phyloP scores from a whole-genome alignment of 2,113 vertebrate species.

The Megaptera novaeangliae region DNA sequence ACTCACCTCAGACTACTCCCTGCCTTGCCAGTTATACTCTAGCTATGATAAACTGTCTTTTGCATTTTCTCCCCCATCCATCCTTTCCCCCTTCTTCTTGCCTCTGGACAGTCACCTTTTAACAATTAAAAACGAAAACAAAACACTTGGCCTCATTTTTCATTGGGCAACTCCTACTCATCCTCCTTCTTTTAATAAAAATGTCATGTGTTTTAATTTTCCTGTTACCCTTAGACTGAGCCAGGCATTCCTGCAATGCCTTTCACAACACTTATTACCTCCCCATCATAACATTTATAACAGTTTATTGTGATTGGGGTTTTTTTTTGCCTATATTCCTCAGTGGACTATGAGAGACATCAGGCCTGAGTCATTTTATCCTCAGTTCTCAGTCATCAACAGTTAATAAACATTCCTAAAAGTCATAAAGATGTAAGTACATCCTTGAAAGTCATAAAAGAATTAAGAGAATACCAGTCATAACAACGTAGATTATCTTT shows the following conservation, averaged over 20 bases:
- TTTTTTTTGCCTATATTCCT: background rate
- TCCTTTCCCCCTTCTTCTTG: background rate
- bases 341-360: background rate
- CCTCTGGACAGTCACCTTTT: background rate
- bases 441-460: conserved; percentile 27
- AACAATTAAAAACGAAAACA: background rate
- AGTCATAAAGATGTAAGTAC: conserved; percentile 12
- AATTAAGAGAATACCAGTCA: conserved; percentile 14
- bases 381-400: conserved; percentile 22
- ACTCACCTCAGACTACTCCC: background rate
- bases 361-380: background rate
- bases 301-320: background rate
- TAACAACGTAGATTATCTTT: conserved; percentile 7
- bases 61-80: background rate
- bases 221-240: background rate
- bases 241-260: background rate
- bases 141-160: background rate
- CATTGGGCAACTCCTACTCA: background rate
- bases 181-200: background rate
- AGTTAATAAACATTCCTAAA: conserved; percentile 46
- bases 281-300: background rate
- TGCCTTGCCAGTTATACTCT: background rate
- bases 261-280: conserved; percentile 9
- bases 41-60: background rate
- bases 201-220: background rate